These are phyloP conservation scores for Rhinolophus ferrumequinum DNA, from an alignment of 2,113 vertebrate genomes.

Conservation along the genomic window DNA sequence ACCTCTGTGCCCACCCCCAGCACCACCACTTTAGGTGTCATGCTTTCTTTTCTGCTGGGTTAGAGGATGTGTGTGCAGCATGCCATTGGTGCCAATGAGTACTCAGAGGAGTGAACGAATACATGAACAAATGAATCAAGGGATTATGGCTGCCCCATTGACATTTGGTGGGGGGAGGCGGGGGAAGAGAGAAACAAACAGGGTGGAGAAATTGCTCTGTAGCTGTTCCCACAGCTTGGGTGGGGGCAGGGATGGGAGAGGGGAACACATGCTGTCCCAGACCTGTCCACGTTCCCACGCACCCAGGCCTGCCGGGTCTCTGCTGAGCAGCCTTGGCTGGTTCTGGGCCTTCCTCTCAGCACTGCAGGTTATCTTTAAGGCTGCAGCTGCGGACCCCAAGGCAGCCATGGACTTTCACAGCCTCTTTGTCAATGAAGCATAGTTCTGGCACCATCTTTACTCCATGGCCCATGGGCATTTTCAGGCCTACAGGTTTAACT, in stretches of 20 bases:
- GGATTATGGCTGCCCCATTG: not conserved
- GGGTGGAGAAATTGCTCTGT: not conserved
- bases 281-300: not conserved
- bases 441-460: not conserved
- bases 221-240: not conserved
- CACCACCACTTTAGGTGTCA: not conserved
- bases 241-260: not conserved
- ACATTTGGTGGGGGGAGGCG: not conserved
- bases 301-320: accelerated
- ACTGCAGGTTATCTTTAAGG: not conserved
- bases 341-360: not conserved
- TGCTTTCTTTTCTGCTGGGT: not conserved
- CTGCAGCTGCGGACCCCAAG: not conserved
- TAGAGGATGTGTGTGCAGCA: not conserved
- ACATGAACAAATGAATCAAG: not conserved
- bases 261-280: not conserved
- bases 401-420: not conserved
- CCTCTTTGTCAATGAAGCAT: not conserved
- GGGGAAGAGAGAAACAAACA: not conserved
- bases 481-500: not conserved
- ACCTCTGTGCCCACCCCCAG: not conserved
- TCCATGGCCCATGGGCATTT: not conserved
- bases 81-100: not conserved
- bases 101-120: not conserved
- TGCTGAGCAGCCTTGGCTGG: not conserved